Percentiles rank a stretch among this genome's conserved stretches.
These are phyloP conservation scores for Noturus placidus DNA, from an alignment of 2,113 vertebrate species.

Conservation along the genomic window DNA sequence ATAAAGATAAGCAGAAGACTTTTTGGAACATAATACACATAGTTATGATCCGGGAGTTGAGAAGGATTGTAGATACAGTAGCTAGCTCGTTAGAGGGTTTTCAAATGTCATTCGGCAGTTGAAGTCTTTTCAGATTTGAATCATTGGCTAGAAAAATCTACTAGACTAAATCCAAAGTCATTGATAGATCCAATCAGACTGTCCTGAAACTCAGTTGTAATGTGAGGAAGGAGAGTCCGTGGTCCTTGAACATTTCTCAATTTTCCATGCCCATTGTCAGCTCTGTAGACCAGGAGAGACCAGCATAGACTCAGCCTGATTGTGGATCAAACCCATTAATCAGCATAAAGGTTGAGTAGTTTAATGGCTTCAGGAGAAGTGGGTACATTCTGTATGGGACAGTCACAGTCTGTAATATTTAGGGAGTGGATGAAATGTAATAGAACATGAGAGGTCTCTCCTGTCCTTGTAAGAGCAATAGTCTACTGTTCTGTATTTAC, in stretches of 20 bases:
- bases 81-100: not conserved
- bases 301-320: not conserved
- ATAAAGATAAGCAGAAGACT: not conserved
- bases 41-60: not conserved
- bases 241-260: not conserved
- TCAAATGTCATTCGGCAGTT: not conserved
- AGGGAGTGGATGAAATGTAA: not conserved
- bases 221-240: not conserved
- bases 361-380: not conserved
- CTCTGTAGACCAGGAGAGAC: not conserved
- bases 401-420: conserved; percentile 18
- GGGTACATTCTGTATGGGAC: not conserved
- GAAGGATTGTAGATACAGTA: not conserved
- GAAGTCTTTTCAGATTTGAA: not conserved
- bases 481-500: not conserved
- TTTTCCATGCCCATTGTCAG: conserved; percentile 6
- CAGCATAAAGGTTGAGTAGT: not conserved
- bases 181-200: not conserved
- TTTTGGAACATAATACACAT: not conserved
- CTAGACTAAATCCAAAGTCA: not conserved
- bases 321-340: not conserved
- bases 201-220: not conserved
- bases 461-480: not conserved
- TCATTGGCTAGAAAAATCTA: not conserved
- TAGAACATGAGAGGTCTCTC: not conserved